These are phyloP conservation scores for Lithophane ornitopus DNA, from an alignment of 2,888 invertebrate species.

Conservation along the genomic window DNA sequence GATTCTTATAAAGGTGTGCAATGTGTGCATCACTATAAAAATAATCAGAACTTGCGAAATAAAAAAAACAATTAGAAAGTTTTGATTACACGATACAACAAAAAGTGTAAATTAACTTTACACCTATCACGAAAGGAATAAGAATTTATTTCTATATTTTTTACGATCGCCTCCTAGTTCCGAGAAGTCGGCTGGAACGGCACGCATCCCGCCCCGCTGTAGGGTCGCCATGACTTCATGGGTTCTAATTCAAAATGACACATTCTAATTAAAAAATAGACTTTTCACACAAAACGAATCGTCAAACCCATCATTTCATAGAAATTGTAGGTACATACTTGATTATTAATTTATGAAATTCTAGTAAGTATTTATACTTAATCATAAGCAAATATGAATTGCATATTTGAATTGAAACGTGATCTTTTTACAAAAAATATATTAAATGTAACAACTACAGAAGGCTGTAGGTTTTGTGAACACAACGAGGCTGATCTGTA, in stretches of 20 bases:
- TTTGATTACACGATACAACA: conserved; percentile 47
- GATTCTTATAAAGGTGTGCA: neutral
- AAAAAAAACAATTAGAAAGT: conserved; percentile 55
- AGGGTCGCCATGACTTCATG: conserved; percentile 33
- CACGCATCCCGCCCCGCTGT: conserved; percentile 52
- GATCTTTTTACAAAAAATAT: too few species aligned
- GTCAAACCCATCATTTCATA: neutral
- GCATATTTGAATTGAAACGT: neutral
- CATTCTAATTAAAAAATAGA: neutral
- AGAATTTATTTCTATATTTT: conserved; percentile 62
- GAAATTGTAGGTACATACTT: neutral
- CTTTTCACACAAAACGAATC: neutral
- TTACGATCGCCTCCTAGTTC: conserved; percentile 58
- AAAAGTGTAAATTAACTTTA: conserved; percentile 64
- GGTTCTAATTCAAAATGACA: neutral
- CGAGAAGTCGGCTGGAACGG: conserved; percentile 59
- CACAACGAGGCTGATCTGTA: neutral
- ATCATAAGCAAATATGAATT: too few species aligned
- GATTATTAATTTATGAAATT: too few species aligned
- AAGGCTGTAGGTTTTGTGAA: too few species aligned
- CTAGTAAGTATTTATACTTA: too few species aligned
- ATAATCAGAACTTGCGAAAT: conserved; percentile 31
- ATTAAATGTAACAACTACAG: too few species aligned
- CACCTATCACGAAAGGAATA: conserved; percentile 59
- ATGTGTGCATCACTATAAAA: neutral